Percentiles rank a stretch among this genome's conserved stretches.
Evolutionary conservation across 2,113 vertebrate species (phyloP).

Genomic region (Trogon melanurus): DNA sequence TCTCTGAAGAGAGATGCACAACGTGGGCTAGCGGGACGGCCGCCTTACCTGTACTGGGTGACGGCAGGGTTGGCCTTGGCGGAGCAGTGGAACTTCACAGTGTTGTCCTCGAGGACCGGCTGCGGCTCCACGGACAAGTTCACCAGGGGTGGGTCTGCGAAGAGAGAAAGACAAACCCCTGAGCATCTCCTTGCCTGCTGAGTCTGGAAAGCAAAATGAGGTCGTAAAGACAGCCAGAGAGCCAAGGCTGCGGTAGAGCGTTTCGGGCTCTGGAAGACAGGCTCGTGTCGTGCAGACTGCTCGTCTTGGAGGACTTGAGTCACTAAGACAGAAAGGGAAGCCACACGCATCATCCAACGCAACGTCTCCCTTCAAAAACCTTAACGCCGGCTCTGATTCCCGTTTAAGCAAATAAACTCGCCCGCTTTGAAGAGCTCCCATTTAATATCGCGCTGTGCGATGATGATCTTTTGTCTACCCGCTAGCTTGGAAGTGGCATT

Average conservation of each 20-base stretch:
- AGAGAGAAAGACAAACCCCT: background rate
- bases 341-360: background rate
- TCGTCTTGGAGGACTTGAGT: background rate
- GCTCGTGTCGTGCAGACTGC: fast-evolving
- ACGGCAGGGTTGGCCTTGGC: conserved; percentile 98
- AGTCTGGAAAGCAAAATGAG: background rate
- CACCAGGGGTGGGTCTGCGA: conserved; percentile 91
- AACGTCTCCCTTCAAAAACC: background rate
- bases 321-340: background rate
- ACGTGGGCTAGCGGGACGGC: fast-evolving
- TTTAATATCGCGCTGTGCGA: background rate
- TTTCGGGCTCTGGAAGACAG: background rate
- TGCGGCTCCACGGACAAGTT: conserved; percentile 96
- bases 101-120: conserved; percentile 92
- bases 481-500: conserved; percentile 51
- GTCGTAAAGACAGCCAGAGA: fast-evolving
- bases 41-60: conserved; percentile 91
- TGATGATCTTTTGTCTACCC: conserved; percentile 48
- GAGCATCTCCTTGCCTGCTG: background rate
- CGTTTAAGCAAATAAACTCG: background rate
- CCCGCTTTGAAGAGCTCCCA: conserved; percentile 43
- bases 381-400: background rate
- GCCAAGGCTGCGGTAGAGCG: fast-evolving
- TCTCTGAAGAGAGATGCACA: fast-evolving
- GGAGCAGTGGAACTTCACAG: conserved; percentile 93